Evolutionary conservation across 2,113 vertebrate genomes (phyloP).

Genomic region (Pedionomus torquatus): DNA sequence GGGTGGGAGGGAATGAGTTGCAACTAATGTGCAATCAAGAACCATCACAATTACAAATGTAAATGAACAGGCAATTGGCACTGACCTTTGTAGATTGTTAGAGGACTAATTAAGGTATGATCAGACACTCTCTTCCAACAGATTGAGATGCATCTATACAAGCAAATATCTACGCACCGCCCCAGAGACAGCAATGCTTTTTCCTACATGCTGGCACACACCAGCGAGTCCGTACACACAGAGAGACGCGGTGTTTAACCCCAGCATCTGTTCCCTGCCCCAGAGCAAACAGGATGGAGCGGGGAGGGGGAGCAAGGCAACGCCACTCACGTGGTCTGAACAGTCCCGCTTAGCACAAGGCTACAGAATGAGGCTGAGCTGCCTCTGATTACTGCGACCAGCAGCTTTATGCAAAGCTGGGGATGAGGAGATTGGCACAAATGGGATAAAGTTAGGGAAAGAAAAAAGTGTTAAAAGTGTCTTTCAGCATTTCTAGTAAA

Average conservation of each 20-base stretch:
- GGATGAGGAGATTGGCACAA: not conserved
- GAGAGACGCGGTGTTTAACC: fast-evolving
- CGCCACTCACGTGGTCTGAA: fast-evolving
- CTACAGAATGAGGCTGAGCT: not conserved
- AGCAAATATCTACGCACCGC: not conserved
- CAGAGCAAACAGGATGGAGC: fast-evolving
- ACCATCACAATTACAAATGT: slow-evolving; percentile 80
- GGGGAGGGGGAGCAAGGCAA: fast-evolving
- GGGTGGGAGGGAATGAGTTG: slow-evolving; percentile 64
- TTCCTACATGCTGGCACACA: not conserved
- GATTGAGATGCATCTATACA: slow-evolving; percentile 65
- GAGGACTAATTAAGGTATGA: slow-evolving; percentile 82
- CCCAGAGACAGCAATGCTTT: not conserved
- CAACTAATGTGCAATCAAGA: slow-evolving; percentile 79
- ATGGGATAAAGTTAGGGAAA: not conserved
- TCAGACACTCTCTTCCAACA: slow-evolving; percentile 71
- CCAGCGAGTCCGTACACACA: fast-evolving
- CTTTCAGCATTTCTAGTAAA: not conserved
- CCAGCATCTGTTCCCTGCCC: not conserved
- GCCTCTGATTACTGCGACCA: not conserved
- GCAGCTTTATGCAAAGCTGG: not conserved
- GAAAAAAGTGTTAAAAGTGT: not conserved
- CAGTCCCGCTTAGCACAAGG: not conserved
- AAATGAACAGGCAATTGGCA: slow-evolving; percentile 80
- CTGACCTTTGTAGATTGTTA: slow-evolving; percentile 82